Conservation (phyloP, 1,140 invertebrate genomes). For the Cataglyphis hispanica region DNA sequence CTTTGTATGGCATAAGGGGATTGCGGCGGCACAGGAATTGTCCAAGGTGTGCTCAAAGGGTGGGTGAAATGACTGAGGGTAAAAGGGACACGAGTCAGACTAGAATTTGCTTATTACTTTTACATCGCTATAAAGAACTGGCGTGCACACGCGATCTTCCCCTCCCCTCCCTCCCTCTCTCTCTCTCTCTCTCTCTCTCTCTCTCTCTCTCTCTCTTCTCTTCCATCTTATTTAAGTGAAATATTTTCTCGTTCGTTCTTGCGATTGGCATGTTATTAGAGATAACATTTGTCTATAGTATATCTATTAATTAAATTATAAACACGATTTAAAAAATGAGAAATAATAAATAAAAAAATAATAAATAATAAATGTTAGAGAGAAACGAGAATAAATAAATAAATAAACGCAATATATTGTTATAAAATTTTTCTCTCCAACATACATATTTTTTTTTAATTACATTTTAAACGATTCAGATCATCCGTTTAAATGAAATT, state of each 20-base stretch:
- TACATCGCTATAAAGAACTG: constrained; percentile 54
- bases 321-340: too few species aligned
- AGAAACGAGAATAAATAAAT: too few species aligned
- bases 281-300: constrained; percentile 2
- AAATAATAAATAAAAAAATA: too few species aligned
- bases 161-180: too few species aligned
- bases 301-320: too few species aligned
- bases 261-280: constrained; percentile 39
- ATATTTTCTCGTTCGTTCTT: constrained; percentile 47
- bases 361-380: too few species aligned
- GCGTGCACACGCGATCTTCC: constrained; percentile 18
- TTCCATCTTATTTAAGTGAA: constrained; percentile 47
- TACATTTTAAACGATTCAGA: background rate
- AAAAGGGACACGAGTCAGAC: constrained; percentile 43
- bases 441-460: background rate
- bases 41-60: constrained; percentile 57
- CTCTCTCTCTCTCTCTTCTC: too few species aligned
- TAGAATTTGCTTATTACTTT: constrained; percentile 65
- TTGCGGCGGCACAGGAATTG: constrained; percentile 38
- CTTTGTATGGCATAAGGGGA: constrained; percentile 55
- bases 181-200: too few species aligned
- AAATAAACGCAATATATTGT: too few species aligned
- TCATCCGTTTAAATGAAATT: background rate
- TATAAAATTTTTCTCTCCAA: background rate
- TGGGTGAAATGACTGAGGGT: constrained; percentile 45